phyloP scores from a whole-genome alignment of 1,140 invertebrate species.

The Akabosia matsudoensis region DNA sequence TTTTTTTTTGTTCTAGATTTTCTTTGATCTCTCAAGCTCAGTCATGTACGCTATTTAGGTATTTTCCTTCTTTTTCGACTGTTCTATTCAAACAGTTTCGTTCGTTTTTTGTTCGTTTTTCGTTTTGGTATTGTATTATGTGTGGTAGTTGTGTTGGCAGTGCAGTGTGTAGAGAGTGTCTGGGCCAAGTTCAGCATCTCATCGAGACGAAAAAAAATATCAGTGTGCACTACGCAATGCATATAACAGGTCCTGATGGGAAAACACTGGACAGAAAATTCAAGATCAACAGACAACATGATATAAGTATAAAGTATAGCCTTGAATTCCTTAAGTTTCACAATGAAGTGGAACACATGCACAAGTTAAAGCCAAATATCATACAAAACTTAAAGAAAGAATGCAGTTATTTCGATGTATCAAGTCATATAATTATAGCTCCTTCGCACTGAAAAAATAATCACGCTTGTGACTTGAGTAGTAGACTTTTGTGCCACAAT shows the following conservation, averaged over 20 bases:
- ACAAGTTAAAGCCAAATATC: no score
- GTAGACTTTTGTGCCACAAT: no score
- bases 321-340: neutral
- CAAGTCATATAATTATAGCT: no score
- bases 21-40: neutral
- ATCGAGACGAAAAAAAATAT: neutral
- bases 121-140: neutral
- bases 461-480: no score
- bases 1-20: neutral
- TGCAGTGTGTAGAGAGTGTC: constrained; percentile 7
- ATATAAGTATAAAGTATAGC: neutral
- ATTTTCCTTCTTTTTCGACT: neutral
- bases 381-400: no score
- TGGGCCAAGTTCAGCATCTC: constrained; percentile 19
- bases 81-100: neutral
- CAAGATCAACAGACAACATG: neutral
- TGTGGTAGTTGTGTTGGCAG: no score
- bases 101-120: neutral
- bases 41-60: neutral
- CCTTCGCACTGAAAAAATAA: no score
- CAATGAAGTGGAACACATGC: no score
- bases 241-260: no score
- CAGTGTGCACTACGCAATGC: neutral
- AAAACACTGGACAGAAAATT: neutral
- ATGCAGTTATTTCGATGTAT: no score